These are phyloP conservation scores for Sebastes trivittatus DNA, from an alignment of 2,797 vertebrate genomes.

Conservation along the genomic window DNA sequence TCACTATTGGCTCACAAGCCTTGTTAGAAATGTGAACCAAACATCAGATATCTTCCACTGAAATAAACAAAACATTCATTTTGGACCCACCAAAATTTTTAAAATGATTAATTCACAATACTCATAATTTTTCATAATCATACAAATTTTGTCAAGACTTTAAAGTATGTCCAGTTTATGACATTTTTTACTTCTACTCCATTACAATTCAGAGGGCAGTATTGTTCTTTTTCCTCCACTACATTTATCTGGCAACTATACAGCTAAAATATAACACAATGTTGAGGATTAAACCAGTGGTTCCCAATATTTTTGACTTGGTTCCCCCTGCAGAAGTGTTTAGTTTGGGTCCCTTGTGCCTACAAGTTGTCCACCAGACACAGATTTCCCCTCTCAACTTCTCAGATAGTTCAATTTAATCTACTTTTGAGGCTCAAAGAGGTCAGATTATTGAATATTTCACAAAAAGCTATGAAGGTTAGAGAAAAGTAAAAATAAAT, in stretches of 20 bases:
- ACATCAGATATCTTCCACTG: no score
- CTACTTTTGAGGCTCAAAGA: background rate
- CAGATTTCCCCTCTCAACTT: background rate
- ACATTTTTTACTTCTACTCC: background rate
- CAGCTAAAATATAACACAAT: background rate
- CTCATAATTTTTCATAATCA: no score
- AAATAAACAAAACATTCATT: no score
- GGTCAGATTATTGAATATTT: background rate
- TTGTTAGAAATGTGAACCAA: no score
- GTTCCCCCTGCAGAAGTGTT: background rate
- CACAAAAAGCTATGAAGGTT: background rate
- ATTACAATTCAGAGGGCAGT: background rate
- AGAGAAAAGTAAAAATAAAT: background rate
- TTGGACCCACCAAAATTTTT: no score
- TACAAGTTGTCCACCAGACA: no score
- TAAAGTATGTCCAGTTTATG: background rate
- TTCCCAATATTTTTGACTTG: background rate
- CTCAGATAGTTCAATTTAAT: background rate
- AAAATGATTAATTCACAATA: no score
- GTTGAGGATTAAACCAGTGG: background rate
- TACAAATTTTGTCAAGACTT: no score
- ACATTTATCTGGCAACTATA: background rate
- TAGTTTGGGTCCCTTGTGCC: background rate
- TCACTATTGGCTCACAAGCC: no score
- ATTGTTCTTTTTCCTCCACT: no score